Percentiles rank a stretch among this genome's conserved stretches.
phyloP scores from a whole-genome alignment of 1,140 invertebrate species.

The Nasonia vitripennis region DNA sequence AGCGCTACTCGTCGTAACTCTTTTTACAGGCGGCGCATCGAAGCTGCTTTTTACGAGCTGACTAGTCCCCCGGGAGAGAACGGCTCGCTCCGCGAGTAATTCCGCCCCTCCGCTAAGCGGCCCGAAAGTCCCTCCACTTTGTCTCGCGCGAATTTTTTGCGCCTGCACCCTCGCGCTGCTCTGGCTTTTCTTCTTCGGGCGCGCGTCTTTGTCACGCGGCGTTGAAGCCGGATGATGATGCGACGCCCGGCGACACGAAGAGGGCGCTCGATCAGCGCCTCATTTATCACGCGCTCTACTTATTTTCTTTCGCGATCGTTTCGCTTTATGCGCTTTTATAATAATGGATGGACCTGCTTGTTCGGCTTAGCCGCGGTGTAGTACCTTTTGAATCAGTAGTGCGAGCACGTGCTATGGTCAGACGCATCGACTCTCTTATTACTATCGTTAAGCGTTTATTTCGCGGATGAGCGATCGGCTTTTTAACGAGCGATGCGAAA shows the following conservation, averaged over 20 bases:
- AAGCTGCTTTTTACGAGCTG: slow-evolving; percentile 9
- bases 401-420: too few relatives aligned
- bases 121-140: slow-evolving; percentile 22
- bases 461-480: not conserved
- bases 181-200: not conserved
- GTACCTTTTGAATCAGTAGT: too few relatives aligned
- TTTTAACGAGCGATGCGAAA: not conserved
- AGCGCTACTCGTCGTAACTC: slow-evolving; percentile 54
- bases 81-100: slow-evolving; percentile 27
- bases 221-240: not conserved
- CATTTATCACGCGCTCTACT: slow-evolving; percentile 26
- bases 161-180: not conserved
- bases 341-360: too few relatives aligned
- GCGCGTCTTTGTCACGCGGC: not conserved
- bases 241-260: too few relatives aligned
- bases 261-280: slow-evolving; percentile 37
- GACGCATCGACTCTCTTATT: too few relatives aligned
- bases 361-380: too few relatives aligned
- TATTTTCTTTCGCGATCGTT: too few relatives aligned
- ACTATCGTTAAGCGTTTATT: not conserved
- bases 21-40: slow-evolving; percentile 44
- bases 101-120: slow-evolving; percentile 11
- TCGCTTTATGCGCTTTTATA: too few relatives aligned
- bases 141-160: slow-evolving; percentile 19
- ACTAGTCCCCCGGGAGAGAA: slow-evolving; percentile 34